Evolutionary conservation across 2,797 vertebrate species (phyloP), one percentile per base, ranked within the genome.

Genomic region (Aldrovandia affinis): DNA sequence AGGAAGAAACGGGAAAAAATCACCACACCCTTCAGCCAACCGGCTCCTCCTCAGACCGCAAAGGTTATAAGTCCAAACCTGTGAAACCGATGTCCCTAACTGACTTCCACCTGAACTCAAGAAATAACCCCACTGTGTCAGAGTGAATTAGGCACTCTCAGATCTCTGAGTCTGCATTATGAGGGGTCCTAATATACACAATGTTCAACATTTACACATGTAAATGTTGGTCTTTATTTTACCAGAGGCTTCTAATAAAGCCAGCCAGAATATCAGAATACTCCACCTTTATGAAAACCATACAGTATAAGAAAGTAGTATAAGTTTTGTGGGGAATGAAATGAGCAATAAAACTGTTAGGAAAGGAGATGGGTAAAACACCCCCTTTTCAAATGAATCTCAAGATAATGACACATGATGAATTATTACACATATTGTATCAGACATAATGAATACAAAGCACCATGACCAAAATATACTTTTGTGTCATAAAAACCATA

Each of bases 181-280:
- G 15, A 4, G 15, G 84, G 85, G 86, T 80, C 81, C 33, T 83
- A 88, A 89, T 92, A 91, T 87, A 90, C 89, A 90, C 88, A 84
- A 88, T 90, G 91, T 84, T 83, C 84, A 89, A 85, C 82, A 63
- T 6, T 91, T 6, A 63, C n/a, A 28, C 9, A 63, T 9, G 93
- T 92, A 90, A 59, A 86, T 91, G 55, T 57, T 86, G 79, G 82
- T 86, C 89, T 85, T 82, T 87, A 91, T 91, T 89, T 89, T 86
- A 88, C 90, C 88, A 39, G 70, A 77, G 90, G 88, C 89, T 73
- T 39, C 90, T 89, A 86, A 90, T 91, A 85, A 87, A 87, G 85
- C 30, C 30, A 18, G 20, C 33, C 30, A 36, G n/a, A n/a, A n/a
- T n/a, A n/a, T 30, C 7, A 28, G 61, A 63, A 63, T 7, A 2